A percentile compares a stretch with the other conserved stretches of the same genome.
These are phyloP conservation scores for Trissonchulus latispiculum DNA, from an alignment of 2,888 invertebrate species.

Conservation along the genomic window DNA sequence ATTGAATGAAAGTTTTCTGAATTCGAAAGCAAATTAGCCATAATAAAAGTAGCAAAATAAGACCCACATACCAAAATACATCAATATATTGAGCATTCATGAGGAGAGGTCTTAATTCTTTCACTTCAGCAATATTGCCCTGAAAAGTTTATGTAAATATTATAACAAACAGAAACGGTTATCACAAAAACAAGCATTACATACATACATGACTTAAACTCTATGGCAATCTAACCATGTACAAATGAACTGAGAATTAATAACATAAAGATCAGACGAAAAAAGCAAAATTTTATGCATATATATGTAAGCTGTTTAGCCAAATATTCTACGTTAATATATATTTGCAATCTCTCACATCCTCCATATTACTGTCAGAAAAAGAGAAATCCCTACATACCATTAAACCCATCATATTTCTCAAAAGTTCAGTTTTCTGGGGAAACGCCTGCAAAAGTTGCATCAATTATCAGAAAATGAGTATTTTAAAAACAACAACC, in stretches of 20 bases:
- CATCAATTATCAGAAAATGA: not conserved
- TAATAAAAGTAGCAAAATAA: no score
- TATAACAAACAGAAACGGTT: not conserved
- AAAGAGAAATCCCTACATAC: conserved; percentile 34
- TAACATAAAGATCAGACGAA: no score
- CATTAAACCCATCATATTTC: conserved; percentile 89
- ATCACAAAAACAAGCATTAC: not conserved
- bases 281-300: no score
- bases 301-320: no score
- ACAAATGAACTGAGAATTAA: not conserved
- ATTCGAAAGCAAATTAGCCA: no score
- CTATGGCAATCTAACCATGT: not conserved
- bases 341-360: no score
- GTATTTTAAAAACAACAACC: not conserved
- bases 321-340: no score
- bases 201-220: not conserved
- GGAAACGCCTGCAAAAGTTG: conserved; percentile 61
- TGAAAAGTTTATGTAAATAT: conserved; percentile 52
- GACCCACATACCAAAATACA: conserved; percentile 60
- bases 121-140: conserved; percentile 92
- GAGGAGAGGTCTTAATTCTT: conserved; percentile 63
- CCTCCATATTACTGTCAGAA: no score
- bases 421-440: conserved; percentile 72
- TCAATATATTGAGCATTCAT: conserved; percentile 73
- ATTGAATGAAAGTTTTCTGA: no score